Conservation (phyloP, 2,797 vertebrate genomes). For the Mareca penelope region DNA sequence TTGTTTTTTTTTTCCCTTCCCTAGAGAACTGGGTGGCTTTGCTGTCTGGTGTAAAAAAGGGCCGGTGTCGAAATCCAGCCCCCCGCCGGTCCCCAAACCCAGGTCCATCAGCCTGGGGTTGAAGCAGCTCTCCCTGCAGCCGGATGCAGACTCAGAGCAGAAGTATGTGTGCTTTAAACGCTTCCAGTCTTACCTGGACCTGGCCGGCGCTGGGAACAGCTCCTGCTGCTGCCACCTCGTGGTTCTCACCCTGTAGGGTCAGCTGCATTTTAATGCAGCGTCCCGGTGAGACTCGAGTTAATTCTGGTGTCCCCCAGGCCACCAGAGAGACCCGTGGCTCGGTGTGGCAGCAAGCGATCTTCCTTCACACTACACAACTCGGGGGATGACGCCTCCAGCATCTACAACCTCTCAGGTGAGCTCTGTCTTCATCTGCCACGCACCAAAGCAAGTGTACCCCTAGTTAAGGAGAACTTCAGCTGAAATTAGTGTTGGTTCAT, state of each 20-base stretch:
- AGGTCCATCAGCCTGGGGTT: constrained; percentile 80
- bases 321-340: background rate
- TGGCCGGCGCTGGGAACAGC: background rate
- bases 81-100: constrained; percentile 81
- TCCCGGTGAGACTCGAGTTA: background rate
- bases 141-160: background rate
- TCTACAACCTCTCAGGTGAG: constrained; percentile 87
- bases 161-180: background rate
- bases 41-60: constrained; percentile 91
- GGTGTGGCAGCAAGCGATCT: background rate
- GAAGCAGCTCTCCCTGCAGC: constrained; percentile 80
- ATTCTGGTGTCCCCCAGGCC: background rate
- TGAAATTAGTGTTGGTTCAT: rapidly evolving
- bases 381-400: constrained; percentile 75
- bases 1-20: background rate
- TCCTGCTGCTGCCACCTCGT: background rate
- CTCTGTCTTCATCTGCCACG: rapidly evolving
- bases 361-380: constrained; percentile 70
- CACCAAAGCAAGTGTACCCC: rapidly evolving
- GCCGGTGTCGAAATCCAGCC: constrained; percentile 51
- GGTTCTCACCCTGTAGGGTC: background rate
- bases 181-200: background rate
- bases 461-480: background rate
- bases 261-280: background rate
- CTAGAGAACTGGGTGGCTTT: constrained; percentile 87